A percentile compares a stretch with the other conserved stretches of the same genome.
Conservation (phyloP, 2,797 vertebrate species). For the Enteromius anoplus region DNA sequence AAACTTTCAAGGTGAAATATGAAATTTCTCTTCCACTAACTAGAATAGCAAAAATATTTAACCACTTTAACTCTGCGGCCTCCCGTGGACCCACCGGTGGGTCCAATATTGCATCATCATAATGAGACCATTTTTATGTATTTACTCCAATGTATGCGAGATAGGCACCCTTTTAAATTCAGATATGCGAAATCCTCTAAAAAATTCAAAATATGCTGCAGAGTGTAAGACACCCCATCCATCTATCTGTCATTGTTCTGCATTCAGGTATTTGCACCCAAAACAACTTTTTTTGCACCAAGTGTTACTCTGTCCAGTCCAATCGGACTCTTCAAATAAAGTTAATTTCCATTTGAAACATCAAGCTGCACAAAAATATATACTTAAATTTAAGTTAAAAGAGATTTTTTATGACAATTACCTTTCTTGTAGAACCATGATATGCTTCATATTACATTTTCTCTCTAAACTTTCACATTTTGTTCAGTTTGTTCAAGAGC, state of each 20-base stretch:
- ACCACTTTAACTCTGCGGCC: too few relatives aligned
- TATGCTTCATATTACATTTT: slow-evolving; percentile 14
- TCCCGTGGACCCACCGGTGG: too few relatives aligned
- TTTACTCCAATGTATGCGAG: too few relatives aligned
- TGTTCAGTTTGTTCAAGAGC: slow-evolving; percentile 75
- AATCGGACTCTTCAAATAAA: neutral
- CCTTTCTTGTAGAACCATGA: neutral
- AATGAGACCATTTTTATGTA: too few relatives aligned
- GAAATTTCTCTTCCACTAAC: neutral
- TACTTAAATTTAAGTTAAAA: neutral
- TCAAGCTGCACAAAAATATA: neutral
- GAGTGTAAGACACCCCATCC: neutral
- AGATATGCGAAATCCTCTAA: too few relatives aligned
- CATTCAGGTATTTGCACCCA: neutral
- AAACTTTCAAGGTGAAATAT: neutral
- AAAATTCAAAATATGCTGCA: too few relatives aligned
- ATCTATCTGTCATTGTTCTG: neutral
- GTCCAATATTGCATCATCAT: too few relatives aligned
- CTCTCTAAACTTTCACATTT: neutral
- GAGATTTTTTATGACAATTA: neutral
- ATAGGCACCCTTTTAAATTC: too few relatives aligned
- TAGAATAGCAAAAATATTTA: neutral
- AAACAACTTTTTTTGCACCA: neutral
- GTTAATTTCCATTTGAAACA: neutral
- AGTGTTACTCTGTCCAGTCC: neutral